phyloP scores from a whole-genome alignment of 2,797 vertebrate genomes.

The Sebastes baramenuke region DNA sequence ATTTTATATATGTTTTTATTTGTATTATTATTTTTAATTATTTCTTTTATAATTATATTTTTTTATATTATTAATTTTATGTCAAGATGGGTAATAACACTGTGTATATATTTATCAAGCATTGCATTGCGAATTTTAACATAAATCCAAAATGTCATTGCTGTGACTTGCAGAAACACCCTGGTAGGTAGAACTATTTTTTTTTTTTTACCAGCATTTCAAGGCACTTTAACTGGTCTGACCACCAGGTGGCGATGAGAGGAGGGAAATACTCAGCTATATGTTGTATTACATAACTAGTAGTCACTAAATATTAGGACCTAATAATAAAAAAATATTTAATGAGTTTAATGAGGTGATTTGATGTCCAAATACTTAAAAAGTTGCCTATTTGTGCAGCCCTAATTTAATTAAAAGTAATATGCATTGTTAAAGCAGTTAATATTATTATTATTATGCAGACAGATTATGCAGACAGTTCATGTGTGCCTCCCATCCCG shows the following conservation, averaged over 20 bases:
- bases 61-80: no score
- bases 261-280: fast-evolving
- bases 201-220: no score
- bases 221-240: neutral
- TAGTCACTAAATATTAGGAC: conserved; percentile 2
- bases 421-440: neutral
- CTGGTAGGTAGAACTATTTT: no score
- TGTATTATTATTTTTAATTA: no score
- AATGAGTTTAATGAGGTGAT: neutral
- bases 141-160: no score
- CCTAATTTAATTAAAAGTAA: neutral
- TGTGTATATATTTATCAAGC: no score
- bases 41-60: no score
- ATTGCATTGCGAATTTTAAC: no score
- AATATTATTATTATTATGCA: neutral
- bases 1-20: no score
- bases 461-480: neutral
- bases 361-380: neutral
- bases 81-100: no score
- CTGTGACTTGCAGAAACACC: no score
- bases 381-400: neutral
- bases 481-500: neutral
- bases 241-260: conserved; percentile 35
- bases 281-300: conserved; percentile 43
- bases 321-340: conserved; percentile 4